These are phyloP conservation scores for Speoplatyrhinus poulsoni DNA, from an alignment of 2,113 vertebrate species.

Conservation along the genomic window DNA sequence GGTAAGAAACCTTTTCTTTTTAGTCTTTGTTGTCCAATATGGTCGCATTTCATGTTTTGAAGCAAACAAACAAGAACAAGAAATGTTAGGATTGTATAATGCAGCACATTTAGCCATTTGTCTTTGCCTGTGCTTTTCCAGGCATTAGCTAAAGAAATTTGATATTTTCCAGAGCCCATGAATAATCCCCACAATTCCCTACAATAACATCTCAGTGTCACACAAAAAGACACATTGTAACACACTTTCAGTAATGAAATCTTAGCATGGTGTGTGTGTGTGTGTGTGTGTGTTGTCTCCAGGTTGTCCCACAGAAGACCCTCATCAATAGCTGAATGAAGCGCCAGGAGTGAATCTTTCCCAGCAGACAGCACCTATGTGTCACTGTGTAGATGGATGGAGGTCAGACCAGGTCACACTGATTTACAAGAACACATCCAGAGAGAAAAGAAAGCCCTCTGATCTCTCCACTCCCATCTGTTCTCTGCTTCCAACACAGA, in stretches of 20 bases:
- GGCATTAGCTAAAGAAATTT: slow-evolving; percentile 16
- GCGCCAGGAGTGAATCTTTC: not conserved
- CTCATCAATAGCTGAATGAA: not conserved
- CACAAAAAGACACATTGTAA: not conserved
- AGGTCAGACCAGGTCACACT: slow-evolving; percentile 11
- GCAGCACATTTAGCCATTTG: slow-evolving; percentile 3
- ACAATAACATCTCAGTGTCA: slow-evolving; percentile 1
- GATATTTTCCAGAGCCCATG: slow-evolving; percentile 24
- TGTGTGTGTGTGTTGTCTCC: slow-evolving; percentile 17
- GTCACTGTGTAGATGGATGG: slow-evolving; percentile 1
- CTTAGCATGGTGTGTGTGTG: slow-evolving; percentile 2
- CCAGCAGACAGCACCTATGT: not conserved
- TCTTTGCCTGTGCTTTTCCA: not conserved
- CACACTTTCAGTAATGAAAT: not conserved
- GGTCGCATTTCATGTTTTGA: slow-evolving; percentile 55
- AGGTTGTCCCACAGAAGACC: not conserved
- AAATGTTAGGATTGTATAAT: not conserved
- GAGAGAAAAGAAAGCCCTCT: not conserved
- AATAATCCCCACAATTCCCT: slow-evolving; percentile 20
- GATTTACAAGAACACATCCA: not conserved
- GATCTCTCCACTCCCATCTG: not conserved
- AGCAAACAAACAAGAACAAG: slow-evolving; percentile 31
- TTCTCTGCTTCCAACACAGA: not conserved
- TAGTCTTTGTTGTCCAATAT: slow-evolving; percentile 43
- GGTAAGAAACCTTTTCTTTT: slow-evolving; percentile 34